Evolutionary conservation across 2,113 vertebrate species (phyloP), one percentile per base, ranked within the genome.

Genomic region (Phalacrocorax brasilianus): DNA sequence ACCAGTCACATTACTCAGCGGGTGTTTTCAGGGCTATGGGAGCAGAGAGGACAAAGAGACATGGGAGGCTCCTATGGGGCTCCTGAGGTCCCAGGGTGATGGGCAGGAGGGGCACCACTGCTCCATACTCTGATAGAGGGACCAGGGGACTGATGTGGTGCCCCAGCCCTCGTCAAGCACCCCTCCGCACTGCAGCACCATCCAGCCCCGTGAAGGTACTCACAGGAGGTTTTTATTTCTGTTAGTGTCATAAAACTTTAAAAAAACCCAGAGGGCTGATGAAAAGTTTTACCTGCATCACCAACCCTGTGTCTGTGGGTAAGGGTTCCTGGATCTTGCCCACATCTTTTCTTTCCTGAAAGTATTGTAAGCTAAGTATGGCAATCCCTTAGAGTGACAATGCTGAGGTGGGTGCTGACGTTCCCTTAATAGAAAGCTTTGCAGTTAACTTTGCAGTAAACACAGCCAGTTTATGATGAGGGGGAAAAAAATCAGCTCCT

Each of bases 181-280:
- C 56, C 21, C 19, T 21, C 35, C 12, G 9, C 10, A 2, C 72
- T 6, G 61, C 62, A 44, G 77, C 78, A 20, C 50, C 45, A 5
- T 4, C 62, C 75, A 38, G 38, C 14, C 23, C 38, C 4, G 0
- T 3, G 28, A 68, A 63, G 17, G 32, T 80, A 44, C 30, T 77
- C 47, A 9, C 19, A 6, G 58, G 6, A 24, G 66, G 8, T 5
- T 47, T 79, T 49, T 3, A 11, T 45, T 59, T 42, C 75, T 12
- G 0, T 5, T 15, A 7, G 4, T 21, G n/a, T 44, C 0, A 21
- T 7, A 44, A 38, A 6, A 17, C 5, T 21, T 24, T 1, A 11
- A 40, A n/a, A 26, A 80, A 88, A 14, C 22, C 47, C 38, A 5
- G 15, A 2, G 22, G 27, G 40, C 2, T 45, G 40, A 9, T 0